Evolutionary conservation across 2,888 invertebrate genomes (phyloP).

Genomic region (Emmelina monodactyla): DNA sequence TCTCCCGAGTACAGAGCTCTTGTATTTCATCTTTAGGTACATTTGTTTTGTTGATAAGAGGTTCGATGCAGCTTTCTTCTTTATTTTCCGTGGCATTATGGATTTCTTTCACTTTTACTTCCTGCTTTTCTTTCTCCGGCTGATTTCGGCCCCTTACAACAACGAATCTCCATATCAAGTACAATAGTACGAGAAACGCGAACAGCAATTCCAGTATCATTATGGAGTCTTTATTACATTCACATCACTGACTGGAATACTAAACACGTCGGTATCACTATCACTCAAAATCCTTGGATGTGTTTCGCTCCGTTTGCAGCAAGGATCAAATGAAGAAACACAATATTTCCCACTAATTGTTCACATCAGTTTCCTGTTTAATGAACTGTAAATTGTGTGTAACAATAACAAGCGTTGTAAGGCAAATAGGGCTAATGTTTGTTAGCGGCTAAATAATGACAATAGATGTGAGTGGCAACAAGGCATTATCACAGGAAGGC

Average conservation of each 20-base stretch:
- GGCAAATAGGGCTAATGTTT: background rate
- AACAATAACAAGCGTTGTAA: background rate
- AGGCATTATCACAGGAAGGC: background rate
- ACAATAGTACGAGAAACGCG: constrained; percentile 38
- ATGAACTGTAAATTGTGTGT: background rate
- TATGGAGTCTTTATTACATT: constrained; percentile 27
- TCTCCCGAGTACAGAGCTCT: too few relatives aligned
- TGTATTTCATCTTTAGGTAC: too few relatives aligned
- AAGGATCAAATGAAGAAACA: constrained; percentile 3
- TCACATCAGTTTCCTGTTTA: background rate
- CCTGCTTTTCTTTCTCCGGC: background rate
- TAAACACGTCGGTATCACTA: constrained; percentile 5
- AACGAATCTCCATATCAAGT: constrained; percentile 44
- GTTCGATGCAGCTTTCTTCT: background rate
- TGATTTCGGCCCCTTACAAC: constrained; percentile 8
- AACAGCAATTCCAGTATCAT: constrained; percentile 50
- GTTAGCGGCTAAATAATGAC: background rate
- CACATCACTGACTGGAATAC: constrained; percentile 41
- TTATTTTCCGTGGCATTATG: background rate
- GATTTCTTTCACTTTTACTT: constrained; percentile 1
- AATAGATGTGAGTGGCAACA: background rate
- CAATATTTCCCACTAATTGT: background rate
- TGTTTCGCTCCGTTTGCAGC: constrained; percentile 35
- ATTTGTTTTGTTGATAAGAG: background rate
- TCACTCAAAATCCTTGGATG: constrained; percentile 25